Evolutionary conservation across 2,113 vertebrate species (phyloP), one percentile per base, ranked within the genome.

Genomic region (Mungos mungo): DNA sequence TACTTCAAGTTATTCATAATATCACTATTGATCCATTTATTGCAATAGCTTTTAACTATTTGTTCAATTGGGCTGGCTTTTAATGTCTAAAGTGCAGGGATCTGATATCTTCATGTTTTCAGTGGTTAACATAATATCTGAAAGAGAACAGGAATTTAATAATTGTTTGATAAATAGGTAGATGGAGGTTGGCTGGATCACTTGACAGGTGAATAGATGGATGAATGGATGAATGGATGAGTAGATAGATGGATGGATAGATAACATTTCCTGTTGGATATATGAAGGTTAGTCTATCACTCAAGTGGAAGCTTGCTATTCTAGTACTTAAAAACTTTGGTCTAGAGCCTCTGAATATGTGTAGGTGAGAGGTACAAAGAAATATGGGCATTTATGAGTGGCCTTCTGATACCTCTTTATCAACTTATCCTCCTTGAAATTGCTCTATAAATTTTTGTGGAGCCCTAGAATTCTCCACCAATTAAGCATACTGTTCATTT

Each of bases 41-140:
- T 90, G 31, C 41, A 88, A 50, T 63, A 81, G 31, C 57, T 96
- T 96, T 96, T 85, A 57, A 88, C 76, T 68, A 76, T 68, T 66
- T 83, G 33, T 84, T 96, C 82, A 91, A 1, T 31, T 90, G 81
- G 10, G 23, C 50, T 92, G 85, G 38, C n/a, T 65, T 90, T 65
- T 91, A 93, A 90, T 76, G 68, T 96, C 63, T 81, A 29, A 95
- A 95, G 54, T 14, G 50, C 76, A 89, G 68, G 5, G 27, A 96
- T 87, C 41, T 74, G 45, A 68, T 83, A 80, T 66, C n/a, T 89
- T 94, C n/a, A 65, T 76, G 47, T 93, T 68, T 54, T 50, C 16
- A 45, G 65, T 76, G 71, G 82, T 96, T 90, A 84, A 68, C n/a
- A n/a, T 88, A 57, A 85, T 95, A 81, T 69, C 72, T 95, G 41